These are phyloP conservation scores for Blastomussa wellsi DNA, from an alignment of 92 coral and sea anemone species.

Conservation along the genomic window DNA sequence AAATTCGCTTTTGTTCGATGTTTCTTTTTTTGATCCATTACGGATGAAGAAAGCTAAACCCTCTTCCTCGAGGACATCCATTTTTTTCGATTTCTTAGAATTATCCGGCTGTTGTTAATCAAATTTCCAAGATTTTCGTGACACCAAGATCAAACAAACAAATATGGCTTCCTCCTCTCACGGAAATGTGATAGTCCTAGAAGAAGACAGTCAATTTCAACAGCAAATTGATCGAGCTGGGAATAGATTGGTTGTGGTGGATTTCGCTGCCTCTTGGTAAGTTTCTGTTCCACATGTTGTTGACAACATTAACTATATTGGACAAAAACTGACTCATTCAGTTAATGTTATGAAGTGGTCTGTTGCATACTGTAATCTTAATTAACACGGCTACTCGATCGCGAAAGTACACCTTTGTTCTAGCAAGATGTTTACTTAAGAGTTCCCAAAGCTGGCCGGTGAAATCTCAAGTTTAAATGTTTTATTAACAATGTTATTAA, in stretches of 20 bases:
- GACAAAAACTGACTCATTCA: not conserved
- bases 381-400: not conserved
- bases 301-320: not conserved
- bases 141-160: not conserved
- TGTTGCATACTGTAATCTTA: not conserved
- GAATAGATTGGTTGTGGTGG: conserved; percentile 83
- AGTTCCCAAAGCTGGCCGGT: not conserved
- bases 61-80: not conserved
- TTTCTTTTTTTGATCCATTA: not conserved
- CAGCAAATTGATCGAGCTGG: conserved; percentile 84
- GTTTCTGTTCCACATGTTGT: conserved; percentile 8
- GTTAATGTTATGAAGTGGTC: not conserved
- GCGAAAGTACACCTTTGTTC: not conserved
- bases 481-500: not conserved
- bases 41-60: not conserved
- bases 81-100: not conserved
- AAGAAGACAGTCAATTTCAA: conserved; percentile 73
- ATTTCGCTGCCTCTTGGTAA: conserved; percentile 92
- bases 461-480: not conserved
- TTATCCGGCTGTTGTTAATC: not conserved
- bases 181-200: conserved; percentile 83
- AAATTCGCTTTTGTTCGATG: not conserved
- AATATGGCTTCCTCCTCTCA: conserved; percentile 77
- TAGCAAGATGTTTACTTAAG: not conserved
- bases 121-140: not conserved